A percentile compares a stretch with the other conserved stretches of the same genome.
Evolutionary conservation across 2,888 invertebrate genomes (phyloP).

Genomic region (Seira musarum): DNA sequence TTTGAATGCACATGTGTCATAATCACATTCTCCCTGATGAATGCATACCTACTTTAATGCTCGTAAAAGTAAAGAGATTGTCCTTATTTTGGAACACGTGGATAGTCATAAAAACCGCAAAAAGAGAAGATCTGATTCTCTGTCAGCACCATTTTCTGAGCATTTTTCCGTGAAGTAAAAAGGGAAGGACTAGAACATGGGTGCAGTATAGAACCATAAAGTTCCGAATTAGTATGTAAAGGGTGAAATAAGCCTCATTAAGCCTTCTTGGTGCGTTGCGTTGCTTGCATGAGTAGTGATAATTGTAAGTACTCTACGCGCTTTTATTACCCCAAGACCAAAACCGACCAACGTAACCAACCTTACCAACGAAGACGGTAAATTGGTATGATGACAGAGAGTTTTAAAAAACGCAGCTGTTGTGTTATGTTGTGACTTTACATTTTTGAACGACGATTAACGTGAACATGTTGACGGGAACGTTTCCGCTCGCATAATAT

Average conservation of each 20-base stretch:
- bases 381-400: conserved; percentile 70
- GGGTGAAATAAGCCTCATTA: conserved; percentile 54
- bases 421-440: conserved; percentile 63
- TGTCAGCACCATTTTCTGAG: conserved; percentile 5
- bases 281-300: conserved; percentile 5
- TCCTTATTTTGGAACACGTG: conserved; percentile 38
- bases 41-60: conserved; percentile 19
- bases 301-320: neutral
- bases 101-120: conserved; percentile 54
- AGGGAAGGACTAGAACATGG: too few species aligned
- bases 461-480: conserved; percentile 70
- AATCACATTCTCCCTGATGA: too few species aligned
- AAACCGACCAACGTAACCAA: neutral
- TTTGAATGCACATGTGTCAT: conserved; percentile 12
- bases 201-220: conserved; percentile 46
- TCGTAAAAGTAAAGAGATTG: conserved; percentile 47
- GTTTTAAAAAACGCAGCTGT: conserved; percentile 68
- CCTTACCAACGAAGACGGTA: conserved; percentile 61
- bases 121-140: conserved; percentile 35
- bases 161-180: too few species aligned
- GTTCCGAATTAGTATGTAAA: conserved; percentile 49
- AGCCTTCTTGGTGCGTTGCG: conserved; percentile 6
- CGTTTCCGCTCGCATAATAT: conserved; percentile 66
- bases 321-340: neutral
- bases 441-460: conserved; percentile 69